Conservation (phyloP, 2,797 vertebrate genomes). For the Mus spretus region DNA sequence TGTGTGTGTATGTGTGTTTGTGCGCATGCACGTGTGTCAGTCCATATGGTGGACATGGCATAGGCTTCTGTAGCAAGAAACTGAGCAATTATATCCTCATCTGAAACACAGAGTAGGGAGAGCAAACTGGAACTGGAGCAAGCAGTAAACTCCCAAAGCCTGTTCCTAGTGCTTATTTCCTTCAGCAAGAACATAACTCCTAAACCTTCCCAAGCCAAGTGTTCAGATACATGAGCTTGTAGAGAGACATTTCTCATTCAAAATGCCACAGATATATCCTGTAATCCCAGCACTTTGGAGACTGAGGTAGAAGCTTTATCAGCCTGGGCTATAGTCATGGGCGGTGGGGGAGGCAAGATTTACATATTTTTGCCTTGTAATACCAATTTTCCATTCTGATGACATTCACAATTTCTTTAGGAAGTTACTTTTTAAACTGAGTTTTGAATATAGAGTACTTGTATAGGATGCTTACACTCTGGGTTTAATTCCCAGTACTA, state of each 20-base stretch:
- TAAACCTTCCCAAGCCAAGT: neutral
- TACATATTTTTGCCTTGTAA: neutral
- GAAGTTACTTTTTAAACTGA: conserved; percentile 56
- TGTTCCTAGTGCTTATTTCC: neutral
- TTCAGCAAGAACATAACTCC: neutral
- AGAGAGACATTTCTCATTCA: neutral
- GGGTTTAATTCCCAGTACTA: neutral
- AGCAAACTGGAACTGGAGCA: neutral
- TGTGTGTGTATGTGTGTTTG: conserved; percentile 52
- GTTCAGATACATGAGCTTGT: neutral
- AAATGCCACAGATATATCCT: neutral
- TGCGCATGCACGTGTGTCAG: neutral
- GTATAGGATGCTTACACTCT: neutral
- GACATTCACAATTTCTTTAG: conserved; percentile 45
- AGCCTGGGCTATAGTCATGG: neutral
- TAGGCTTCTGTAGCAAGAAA: neutral
- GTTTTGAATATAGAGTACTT: neutral
- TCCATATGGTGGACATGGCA: no score
- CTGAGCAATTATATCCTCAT: neutral
- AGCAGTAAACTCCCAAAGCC: neutral
- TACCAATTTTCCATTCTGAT: conserved; percentile 45
- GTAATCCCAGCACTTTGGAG: neutral
- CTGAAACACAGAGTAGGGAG: neutral
- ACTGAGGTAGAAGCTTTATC: neutral
- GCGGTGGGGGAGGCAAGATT: neutral